Conservation (phyloP, 2,113 vertebrate genomes). For the Poicephalus gulielmi region DNA sequence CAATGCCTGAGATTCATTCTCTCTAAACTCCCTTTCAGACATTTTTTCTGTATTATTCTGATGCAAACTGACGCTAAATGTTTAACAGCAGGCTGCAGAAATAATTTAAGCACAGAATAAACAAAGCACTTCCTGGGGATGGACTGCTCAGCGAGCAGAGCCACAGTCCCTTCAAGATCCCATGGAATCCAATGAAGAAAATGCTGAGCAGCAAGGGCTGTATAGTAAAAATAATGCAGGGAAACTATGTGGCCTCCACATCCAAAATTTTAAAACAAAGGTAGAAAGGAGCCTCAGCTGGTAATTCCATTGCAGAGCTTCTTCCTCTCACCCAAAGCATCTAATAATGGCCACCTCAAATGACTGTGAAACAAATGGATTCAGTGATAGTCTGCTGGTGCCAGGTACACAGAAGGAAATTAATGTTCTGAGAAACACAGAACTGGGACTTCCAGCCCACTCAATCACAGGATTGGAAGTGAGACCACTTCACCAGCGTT, state of each 20-base stretch:
- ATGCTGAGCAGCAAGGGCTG: neutral
- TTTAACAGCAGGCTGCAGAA: slow-evolving; percentile 16
- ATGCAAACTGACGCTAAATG: neutral
- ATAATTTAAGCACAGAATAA: neutral
- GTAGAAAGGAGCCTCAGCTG: neutral
- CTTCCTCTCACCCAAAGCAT: neutral
- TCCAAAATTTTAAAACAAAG: neutral
- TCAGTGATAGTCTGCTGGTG: neutral
- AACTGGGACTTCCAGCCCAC: neutral
- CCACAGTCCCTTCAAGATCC: neutral
- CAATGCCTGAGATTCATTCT: neutral
- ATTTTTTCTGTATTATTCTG: neutral
- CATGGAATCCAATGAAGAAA: neutral
- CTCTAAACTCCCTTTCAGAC: neutral
- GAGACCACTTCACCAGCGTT: neutral
- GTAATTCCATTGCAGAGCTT: neutral
- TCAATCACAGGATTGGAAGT: neutral
- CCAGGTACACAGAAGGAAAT: neutral
- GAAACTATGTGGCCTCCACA: neutral
- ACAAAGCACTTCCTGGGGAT: neutral
- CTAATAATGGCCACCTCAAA: neutral
- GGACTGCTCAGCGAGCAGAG: neutral
- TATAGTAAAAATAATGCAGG: neutral
- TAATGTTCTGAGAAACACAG: neutral
- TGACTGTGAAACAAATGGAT: neutral